Evolutionary conservation across 2,797 vertebrate species (phyloP).

Genomic region (Oreortyx pictus): DNA sequence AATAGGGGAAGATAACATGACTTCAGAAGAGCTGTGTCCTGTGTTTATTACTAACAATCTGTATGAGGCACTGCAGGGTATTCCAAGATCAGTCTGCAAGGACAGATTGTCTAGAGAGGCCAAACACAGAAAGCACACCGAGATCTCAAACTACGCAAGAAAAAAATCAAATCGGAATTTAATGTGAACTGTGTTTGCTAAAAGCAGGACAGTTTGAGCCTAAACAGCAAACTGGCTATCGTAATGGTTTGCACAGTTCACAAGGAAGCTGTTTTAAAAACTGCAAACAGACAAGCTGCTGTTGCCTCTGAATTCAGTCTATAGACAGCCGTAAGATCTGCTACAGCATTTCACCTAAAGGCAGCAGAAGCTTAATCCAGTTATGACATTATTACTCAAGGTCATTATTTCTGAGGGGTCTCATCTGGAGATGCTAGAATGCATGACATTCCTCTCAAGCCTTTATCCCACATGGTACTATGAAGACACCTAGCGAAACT

Average conservation of each 20-base stretch:
- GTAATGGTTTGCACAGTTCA: background rate
- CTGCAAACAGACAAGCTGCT: background rate
- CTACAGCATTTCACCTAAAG: background rate
- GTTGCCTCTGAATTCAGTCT: background rate
- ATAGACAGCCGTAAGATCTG: background rate
- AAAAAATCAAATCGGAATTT: background rate
- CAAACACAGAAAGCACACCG: background rate
- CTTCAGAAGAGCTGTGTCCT: background rate
- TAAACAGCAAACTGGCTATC: background rate
- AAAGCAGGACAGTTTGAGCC: conserved; percentile 7
- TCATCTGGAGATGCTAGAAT: background rate
- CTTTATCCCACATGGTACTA: background rate
- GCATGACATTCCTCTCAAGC: background rate
- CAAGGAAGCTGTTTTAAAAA: background rate
- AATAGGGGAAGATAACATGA: background rate
- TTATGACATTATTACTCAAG: background rate
- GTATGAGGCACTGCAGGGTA: background rate
- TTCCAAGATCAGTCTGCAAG: background rate
- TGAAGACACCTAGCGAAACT: background rate
- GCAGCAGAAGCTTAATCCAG: background rate
- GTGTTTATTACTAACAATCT: conserved; percentile 2
- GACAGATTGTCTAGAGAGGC: background rate
- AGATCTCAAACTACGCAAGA: background rate
- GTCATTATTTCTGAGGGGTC: background rate
- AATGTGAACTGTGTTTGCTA: background rate